phyloP scores from a whole-genome alignment of 2,113 vertebrate species.

The Embiotoca jacksoni region DNA sequence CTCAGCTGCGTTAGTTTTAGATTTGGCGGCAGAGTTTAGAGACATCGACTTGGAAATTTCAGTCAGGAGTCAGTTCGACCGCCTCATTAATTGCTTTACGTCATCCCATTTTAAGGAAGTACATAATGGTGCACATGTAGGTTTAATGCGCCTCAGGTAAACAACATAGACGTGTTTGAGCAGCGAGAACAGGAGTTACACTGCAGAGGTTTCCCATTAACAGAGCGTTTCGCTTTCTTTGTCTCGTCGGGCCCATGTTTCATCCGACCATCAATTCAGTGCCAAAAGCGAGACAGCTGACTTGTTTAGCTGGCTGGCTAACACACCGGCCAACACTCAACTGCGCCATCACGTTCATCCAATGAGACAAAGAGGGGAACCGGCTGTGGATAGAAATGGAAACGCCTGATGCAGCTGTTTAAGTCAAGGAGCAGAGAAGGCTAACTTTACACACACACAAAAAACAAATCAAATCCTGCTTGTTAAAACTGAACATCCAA shows the following conservation, averaged over 20 bases:
- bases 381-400: slow-evolving; percentile 28
- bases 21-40: background rate
- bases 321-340: slow-evolving; percentile 63
- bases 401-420: background rate
- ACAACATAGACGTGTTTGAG: background rate
- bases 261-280: background rate
- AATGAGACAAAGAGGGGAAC: slow-evolving; percentile 69
- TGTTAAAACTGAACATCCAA: background rate
- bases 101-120: slow-evolving; percentile 17
- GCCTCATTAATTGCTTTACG: background rate
- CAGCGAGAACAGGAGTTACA: background rate
- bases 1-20: background rate
- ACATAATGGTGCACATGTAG: background rate
- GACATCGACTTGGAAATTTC: background rate
- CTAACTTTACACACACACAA: background rate
- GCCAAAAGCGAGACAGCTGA: slow-evolving; percentile 25
- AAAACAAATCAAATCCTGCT: background rate
- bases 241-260: slow-evolving; percentile 1
- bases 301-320: slow-evolving; percentile 52
- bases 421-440: background rate
- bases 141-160: background rate
- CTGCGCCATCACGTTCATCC: slow-evolving; percentile 75
- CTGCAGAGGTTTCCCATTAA: background rate
- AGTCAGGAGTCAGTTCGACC: background rate
- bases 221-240: slow-evolving; percentile 36